A percentile compares a stretch with the other conserved stretches of the same genome.
These are phyloP conservation scores for Monarcha castaneiventris DNA, from an alignment of 2,113 vertebrate genomes.

Conservation along the genomic window DNA sequence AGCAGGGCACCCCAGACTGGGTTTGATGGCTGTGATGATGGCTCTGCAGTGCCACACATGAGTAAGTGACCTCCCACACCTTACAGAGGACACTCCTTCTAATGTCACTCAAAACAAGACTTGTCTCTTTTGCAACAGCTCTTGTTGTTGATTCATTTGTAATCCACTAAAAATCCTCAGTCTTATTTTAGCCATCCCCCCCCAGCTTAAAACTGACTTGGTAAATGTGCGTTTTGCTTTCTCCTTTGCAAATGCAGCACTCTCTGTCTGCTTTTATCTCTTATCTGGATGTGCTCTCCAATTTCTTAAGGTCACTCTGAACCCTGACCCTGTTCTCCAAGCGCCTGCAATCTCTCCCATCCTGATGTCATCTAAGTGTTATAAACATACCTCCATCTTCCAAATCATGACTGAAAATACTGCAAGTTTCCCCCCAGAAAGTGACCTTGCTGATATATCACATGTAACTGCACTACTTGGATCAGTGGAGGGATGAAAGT, in stretches of 20 bases:
- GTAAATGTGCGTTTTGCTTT: background rate
- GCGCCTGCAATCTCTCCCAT: background rate
- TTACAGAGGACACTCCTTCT: background rate
- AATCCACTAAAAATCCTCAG: background rate
- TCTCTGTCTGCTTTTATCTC: background rate
- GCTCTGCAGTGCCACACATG: background rate
- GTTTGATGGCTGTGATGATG: background rate
- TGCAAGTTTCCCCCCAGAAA: background rate
- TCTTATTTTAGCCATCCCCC: background rate
- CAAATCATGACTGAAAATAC: background rate
- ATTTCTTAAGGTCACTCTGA: conserved; percentile 13
- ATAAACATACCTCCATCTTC: background rate
- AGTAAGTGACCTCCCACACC: background rate
- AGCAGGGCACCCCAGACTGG: background rate
- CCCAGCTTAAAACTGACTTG: background rate
- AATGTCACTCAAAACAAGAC: background rate
- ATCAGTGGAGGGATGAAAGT: background rate
- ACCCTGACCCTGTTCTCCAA: conserved; percentile 3
- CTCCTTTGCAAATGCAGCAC: background rate
- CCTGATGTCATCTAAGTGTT: background rate
- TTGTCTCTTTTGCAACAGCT: background rate
- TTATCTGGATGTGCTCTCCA: conserved; percentile 13
- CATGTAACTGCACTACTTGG: background rate
- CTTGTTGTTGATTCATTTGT: background rate
- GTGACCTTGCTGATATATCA: background rate